phyloP scores from a whole-genome alignment of 2,113 vertebrate species.

The Chlorodrepanis virens region DNA sequence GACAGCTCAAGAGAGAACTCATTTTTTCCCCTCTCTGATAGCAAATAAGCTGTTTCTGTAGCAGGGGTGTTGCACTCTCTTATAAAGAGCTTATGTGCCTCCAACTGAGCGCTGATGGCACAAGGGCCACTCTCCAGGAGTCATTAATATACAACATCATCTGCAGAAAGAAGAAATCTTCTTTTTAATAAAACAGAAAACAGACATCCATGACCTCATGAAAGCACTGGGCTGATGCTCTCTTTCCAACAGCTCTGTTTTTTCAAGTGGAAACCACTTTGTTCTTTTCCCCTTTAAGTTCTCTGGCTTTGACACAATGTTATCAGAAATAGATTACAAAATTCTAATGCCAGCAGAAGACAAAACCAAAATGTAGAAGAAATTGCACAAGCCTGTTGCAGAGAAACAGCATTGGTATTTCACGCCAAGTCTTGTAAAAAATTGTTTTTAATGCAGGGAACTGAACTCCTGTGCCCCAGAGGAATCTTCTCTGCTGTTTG shows the following conservation, averaged over 20 bases:
- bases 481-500: not conserved
- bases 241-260: not conserved
- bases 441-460: not conserved
- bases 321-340: not conserved
- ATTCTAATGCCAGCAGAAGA: not conserved
- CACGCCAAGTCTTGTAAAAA: not conserved
- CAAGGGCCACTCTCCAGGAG: not conserved
- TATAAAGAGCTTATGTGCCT: not conserved
- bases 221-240: not conserved
- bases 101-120: not conserved
- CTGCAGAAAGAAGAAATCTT: not conserved
- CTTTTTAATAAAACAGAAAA: not conserved
- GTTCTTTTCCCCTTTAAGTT: not conserved
- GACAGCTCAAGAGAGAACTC: not conserved
- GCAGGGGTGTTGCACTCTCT: not conserved
- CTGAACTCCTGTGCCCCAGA: not conserved
- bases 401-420: not conserved
- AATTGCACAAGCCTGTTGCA: not conserved
- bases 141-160: not conserved
- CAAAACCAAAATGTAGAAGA: not conserved
- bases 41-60: not conserved
- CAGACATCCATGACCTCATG: not conserved
- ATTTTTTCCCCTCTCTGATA: not conserved
- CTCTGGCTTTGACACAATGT: not conserved
- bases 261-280: not conserved